These are phyloP conservation scores for Anas platyrhynchos DNA, from an alignment of 2,113 vertebrate genomes.

Conservation along the genomic window DNA sequence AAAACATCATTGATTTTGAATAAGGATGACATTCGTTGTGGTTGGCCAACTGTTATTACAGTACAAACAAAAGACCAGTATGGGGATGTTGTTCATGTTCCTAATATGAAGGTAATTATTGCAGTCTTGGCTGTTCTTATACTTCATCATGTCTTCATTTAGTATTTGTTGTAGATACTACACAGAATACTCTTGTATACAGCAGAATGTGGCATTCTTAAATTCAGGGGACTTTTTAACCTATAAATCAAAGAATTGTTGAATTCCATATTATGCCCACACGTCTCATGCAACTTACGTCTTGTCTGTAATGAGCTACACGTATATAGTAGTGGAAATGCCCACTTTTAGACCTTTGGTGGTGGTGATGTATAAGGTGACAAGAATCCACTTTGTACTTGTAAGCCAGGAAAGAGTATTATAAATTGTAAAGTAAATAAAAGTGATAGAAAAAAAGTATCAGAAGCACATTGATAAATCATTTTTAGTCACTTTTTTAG, in stretches of 20 bases:
- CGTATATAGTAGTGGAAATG: not conserved
- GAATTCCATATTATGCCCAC: not conserved
- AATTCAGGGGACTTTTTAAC: not conserved
- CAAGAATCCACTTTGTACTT: not conserved
- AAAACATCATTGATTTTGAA: constrained; percentile 96
- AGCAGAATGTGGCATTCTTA: not conserved
- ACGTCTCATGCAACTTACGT: not conserved
- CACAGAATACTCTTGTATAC: not conserved
- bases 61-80: constrained; percentile 99
- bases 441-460: not conserved
- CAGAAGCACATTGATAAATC: not conserved
- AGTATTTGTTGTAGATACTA: not conserved
- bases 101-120: constrained; percentile 93
- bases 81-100: constrained; percentile 96
- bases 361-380: not conserved
- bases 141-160: not conserved
- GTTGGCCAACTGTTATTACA: constrained; percentile 96
- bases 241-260: not conserved
- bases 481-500: not conserved
- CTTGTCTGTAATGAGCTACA: not conserved
- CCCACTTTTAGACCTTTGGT: not conserved
- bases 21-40: constrained; percentile 97
- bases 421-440: not conserved
- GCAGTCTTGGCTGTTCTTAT: not conserved
- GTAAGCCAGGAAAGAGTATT: not conserved